Base-by-base conservation (phyloP, 2,113 vertebrate genomes). In the Mus pahari region DNA sequence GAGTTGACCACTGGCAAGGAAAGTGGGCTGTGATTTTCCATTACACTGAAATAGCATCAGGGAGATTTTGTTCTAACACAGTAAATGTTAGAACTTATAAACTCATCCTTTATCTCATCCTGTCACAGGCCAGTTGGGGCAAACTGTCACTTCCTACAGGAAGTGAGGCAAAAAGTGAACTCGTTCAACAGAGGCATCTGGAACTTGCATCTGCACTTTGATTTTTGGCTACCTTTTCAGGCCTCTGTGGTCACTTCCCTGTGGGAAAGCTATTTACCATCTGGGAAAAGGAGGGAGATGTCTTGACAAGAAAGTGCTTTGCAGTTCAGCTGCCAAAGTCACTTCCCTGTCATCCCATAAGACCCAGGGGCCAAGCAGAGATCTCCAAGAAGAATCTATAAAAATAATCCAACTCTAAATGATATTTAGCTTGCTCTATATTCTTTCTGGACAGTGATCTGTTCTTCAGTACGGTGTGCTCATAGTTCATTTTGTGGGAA, bases 71-170 rank as follows among this genome's bases (percentile, higher is more conserved):
- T 90, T 90, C 90, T 60, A 89, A 88, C 31, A 74, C 1, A 5
- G 31, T 81, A 70, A 82, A 86, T 4, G 0, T n/a, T n/a, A 6
- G 60, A 64, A 19, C 82, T 48, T 74, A 50, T 88, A 87, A 92
- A 82, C 82, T 94, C 78, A 1, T 22, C 13, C 10, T 97, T 90
- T 94, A 90, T 96, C 95, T 92, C 42, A 96, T 64, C 91, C 77
- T 93, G 86, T 83, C 42, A 90, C 86, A 68, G 82, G 95, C 87
- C 66, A 96, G 62, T 55, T 81, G 31, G 73, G 79, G 84, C 60
- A 70, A 94, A 84, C 81, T 91, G 83, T 93, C 81, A 79, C 89
- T 96, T 97, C 95, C 96, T 89, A 31, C 24, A 92, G 96, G 96
- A 97, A 97, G 89, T 83, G 39, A 90, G 92, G 91, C 74, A 75